Percentiles rank a stretch among this genome's conserved stretches.
Evolutionary conservation across 2,113 vertebrate species (phyloP).

Genomic region (Salvator merianae): DNA sequence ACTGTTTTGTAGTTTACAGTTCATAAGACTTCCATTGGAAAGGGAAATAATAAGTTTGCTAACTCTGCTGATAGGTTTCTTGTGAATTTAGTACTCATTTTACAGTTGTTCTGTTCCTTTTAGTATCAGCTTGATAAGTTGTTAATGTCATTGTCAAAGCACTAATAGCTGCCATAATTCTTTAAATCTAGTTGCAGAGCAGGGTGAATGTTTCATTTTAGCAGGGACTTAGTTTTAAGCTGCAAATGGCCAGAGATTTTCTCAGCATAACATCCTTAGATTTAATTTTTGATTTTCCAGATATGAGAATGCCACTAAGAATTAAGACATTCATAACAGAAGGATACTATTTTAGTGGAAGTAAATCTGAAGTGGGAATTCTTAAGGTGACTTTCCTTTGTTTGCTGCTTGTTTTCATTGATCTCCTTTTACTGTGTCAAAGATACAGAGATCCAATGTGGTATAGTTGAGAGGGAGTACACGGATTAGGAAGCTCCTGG

Average conservation of each 20-base stretch:
- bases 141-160: constrained; percentile 39
- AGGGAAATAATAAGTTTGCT: background rate
- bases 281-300: constrained; percentile 33
- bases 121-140: constrained; percentile 16
- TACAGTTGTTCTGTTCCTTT: constrained; percentile 40
- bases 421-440: background rate
- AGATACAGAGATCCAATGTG: background rate
- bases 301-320: constrained; percentile 10
- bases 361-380: constrained; percentile 12
- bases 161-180: constrained; percentile 22
- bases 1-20: constrained; percentile 3
- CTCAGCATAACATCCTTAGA: constrained; percentile 39
- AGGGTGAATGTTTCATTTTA: constrained; percentile 8
- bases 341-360: constrained; percentile 9
- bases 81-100: constrained; percentile 48
- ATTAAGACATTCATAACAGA: constrained; percentile 28
- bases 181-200: constrained; percentile 37
- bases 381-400: constrained; percentile 14
- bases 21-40: constrained; percentile 8
- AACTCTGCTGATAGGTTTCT: constrained; percentile 24
- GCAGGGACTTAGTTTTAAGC: constrained; percentile 24
- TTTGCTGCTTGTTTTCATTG: background rate
- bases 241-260: constrained; percentile 15
- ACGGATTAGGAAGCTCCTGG: background rate
- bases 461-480: background rate